Conservation (phyloP, 2,113 vertebrate species). For the Trogon melanurus region DNA sequence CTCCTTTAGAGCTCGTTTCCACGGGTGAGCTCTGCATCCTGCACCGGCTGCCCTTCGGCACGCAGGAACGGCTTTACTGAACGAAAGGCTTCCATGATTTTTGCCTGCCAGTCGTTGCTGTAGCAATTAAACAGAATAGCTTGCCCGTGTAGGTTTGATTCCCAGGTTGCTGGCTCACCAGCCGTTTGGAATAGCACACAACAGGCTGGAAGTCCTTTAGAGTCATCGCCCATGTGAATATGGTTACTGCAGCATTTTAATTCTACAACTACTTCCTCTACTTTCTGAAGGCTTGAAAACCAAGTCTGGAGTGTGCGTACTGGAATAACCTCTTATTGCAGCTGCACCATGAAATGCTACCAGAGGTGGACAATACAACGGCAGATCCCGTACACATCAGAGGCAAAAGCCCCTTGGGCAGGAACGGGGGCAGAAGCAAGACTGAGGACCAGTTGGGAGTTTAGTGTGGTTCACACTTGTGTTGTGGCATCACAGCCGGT, state of each 20-base stretch:
- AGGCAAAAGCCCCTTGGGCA: not conserved
- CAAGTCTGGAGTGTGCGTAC: not conserved
- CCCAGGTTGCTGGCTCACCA: not conserved
- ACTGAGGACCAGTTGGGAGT: not conserved
- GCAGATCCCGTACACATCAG: fast-evolving
- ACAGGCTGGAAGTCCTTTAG: not conserved
- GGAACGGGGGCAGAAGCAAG: not conserved
- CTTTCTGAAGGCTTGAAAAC: not conserved
- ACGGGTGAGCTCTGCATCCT: not conserved
- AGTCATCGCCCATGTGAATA: not conserved
- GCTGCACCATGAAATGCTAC: not conserved
- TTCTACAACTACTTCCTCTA: not conserved
- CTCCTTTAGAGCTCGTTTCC: not conserved
- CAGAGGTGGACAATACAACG: not conserved
- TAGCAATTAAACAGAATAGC: not conserved
- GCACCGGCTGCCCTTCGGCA: not conserved
- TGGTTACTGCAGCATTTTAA: not conserved
- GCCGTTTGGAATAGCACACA: not conserved
- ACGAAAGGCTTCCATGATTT: not conserved
- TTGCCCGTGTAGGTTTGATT: not conserved
- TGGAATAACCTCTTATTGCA: not conserved
- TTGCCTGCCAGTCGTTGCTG: not conserved
- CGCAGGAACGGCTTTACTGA: not conserved
- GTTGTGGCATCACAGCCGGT: not conserved
- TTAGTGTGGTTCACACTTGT: not conserved